Conservation (phyloP, 2,113 vertebrate genomes). For the Spea multiplicata region DNA sequence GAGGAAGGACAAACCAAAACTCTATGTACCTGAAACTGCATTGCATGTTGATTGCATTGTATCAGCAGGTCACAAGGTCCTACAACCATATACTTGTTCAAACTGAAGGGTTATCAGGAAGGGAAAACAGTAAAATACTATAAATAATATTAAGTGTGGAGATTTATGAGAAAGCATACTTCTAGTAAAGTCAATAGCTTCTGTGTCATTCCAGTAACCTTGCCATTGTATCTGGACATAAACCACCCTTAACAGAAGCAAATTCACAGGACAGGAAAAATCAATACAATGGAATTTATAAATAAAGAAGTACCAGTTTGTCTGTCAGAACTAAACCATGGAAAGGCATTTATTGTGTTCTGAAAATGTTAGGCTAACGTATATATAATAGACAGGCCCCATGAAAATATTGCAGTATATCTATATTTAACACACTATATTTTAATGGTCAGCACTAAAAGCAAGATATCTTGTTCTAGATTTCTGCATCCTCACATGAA, state of each 20-base stretch:
- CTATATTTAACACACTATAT: no score
- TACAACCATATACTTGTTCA: no score
- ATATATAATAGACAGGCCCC: no score
- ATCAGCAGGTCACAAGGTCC: background rate
- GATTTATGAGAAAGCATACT: background rate
- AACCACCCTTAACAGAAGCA: background rate
- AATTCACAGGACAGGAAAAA: background rate
- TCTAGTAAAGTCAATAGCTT: background rate
- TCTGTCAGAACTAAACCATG: no score
- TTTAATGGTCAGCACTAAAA: no score
- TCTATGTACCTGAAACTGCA: background rate
- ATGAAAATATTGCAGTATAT: no score
- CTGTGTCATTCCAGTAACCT: background rate
- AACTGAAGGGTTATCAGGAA: background rate
- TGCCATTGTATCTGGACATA: background rate
- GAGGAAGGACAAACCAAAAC: constrained; percentile 2
- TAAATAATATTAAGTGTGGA: background rate
- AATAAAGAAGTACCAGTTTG: no score
- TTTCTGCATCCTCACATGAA: no score
- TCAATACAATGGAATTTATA: background rate
- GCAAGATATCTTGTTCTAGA: no score
- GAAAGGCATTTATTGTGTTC: no score
- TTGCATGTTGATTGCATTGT: background rate
- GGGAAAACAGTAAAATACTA: background rate
- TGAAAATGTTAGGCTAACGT: no score